phyloP scores from a whole-genome alignment of 2,797 vertebrate species.

The Vultur gryphus region DNA sequence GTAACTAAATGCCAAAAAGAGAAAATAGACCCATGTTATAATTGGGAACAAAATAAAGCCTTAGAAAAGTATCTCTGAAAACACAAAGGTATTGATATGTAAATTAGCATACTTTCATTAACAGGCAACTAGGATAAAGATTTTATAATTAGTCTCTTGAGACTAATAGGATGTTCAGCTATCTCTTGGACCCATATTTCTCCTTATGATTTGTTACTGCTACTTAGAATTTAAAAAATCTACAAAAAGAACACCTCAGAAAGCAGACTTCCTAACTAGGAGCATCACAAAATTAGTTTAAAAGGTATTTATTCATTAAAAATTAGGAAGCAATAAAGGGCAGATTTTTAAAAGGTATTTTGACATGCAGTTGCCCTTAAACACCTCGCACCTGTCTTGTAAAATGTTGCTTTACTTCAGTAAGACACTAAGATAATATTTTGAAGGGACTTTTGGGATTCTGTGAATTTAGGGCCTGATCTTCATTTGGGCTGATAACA shows the following conservation, averaged over 20 bases:
- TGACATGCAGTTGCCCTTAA: background rate
- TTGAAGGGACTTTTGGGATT: background rate
- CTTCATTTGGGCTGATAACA: background rate
- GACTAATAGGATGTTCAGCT: background rate
- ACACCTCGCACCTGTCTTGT: background rate
- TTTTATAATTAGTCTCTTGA: slow-evolving; percentile 30
- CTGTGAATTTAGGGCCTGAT: background rate
- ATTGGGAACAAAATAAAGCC: background rate
- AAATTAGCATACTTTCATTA: slow-evolving; percentile 24
- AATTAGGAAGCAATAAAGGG: background rate
- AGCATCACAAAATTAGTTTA: background rate
- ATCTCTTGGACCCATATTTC: background rate
- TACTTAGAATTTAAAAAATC: background rate
- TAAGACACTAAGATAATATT: background rate
- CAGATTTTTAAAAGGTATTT: background rate
- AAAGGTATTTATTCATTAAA: background rate
- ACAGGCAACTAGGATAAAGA: background rate
- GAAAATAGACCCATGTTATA: background rate
- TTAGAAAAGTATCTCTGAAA: background rate
- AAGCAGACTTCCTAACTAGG: background rate
- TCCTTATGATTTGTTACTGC: background rate
- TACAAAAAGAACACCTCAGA: background rate
- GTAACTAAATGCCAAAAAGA: background rate
- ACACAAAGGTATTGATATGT: background rate
- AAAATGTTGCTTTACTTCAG: background rate